A percentile compares a stretch with the other conserved stretches of the same genome.
Evolutionary conservation across 2,113 vertebrate genomes (phyloP).

Genomic region (Centropus bengalensis): DNA sequence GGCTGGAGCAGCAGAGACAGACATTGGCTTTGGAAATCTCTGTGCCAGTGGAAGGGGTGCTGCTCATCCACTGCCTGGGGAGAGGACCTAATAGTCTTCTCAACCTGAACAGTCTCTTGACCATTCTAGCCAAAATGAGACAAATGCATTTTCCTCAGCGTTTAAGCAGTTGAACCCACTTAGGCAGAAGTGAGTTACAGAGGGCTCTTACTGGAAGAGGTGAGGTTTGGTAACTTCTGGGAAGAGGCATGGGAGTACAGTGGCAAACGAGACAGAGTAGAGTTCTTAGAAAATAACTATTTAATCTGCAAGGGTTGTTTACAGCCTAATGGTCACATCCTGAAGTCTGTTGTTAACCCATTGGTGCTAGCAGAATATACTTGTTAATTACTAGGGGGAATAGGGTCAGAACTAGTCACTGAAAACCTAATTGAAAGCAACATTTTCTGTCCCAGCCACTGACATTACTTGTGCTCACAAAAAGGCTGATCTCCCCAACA

Average conservation of each 20-base stretch:
- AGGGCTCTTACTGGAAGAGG: not conserved
- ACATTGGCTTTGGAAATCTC: not conserved
- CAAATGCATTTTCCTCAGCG: not conserved
- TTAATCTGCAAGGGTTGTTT: not conserved
- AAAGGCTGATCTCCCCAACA: constrained; percentile 34
- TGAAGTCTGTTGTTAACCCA: not conserved
- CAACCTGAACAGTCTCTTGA: not conserved
- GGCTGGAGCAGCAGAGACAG: not conserved
- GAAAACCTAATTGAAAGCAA: constrained; percentile 1
- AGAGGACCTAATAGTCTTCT: not conserved
- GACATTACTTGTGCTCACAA: not conserved
- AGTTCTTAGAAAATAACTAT: not conserved
- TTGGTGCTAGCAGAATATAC: not conserved
- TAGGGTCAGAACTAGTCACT: not conserved
- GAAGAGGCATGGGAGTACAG: not conserved
- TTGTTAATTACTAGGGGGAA: not conserved
- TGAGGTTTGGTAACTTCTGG: not conserved
- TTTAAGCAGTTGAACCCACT: not conserved
- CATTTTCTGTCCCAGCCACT: not conserved
- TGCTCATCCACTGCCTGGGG: not conserved
- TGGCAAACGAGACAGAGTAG: not conserved
- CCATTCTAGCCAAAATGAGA: not conserved
- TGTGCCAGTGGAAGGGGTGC: not conserved
- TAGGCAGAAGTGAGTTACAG: not conserved
- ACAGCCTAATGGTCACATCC: not conserved